Conservation (phyloP, 2,888 invertebrate species). For the Dromius quadrimaculatus region DNA sequence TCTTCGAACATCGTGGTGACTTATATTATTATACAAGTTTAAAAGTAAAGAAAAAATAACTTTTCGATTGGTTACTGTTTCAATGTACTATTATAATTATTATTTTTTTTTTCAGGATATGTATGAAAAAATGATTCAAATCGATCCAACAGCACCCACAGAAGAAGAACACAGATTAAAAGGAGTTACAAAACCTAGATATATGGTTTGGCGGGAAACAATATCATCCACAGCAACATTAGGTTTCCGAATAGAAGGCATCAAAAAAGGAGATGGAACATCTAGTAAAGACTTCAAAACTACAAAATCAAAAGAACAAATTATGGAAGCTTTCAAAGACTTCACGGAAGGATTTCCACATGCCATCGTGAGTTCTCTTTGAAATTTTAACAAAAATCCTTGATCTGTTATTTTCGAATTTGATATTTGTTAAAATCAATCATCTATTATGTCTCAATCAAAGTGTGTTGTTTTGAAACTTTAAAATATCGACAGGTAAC, state of each 20-base stretch:
- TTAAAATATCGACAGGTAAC: too few relatives aligned
- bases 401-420: too few relatives aligned
- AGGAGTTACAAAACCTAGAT: slow-evolving; percentile 94
- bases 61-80: too few relatives aligned
- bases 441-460: neutral
- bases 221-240: slow-evolving; percentile 97
- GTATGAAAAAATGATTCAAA: slow-evolving; percentile 98
- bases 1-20: too few relatives aligned
- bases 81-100: too few relatives aligned
- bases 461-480: too few relatives aligned
- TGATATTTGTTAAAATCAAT: too few relatives aligned
- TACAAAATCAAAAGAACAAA: slow-evolving; percentile 86
- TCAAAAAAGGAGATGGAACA: slow-evolving; percentile 88
- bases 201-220: slow-evolving; percentile 97
- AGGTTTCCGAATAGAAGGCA: slow-evolving; percentile 97
- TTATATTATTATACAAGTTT: too few relatives aligned
- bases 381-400: neutral
- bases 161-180: slow-evolving; percentile 90
- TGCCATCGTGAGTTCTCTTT: slow-evolving; percentile 75
- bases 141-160: slow-evolving; percentile 89
- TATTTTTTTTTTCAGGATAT: slow-evolving; percentile 76
- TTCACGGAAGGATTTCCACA: slow-evolving; percentile 85
- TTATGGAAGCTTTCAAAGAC: slow-evolving; percentile 82
- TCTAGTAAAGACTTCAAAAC: slow-evolving; percentile 97
- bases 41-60: too few relatives aligned